phyloP scores from a whole-genome alignment of 2,113 vertebrate genomes.

The Malurus melanocephalus region DNA sequence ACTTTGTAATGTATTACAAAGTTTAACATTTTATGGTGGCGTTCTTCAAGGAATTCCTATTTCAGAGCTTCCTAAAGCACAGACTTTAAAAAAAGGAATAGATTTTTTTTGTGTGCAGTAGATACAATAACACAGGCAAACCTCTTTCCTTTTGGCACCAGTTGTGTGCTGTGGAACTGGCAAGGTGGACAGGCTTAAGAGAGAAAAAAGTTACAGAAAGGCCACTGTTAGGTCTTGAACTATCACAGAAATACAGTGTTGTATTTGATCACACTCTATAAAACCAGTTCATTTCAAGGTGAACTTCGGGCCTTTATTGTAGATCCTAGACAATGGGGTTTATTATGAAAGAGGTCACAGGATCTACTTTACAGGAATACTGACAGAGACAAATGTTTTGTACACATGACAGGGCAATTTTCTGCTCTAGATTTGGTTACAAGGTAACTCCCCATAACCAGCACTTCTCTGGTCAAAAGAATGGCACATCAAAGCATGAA shows the following conservation, averaged over 20 bases:
- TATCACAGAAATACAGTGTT: constrained; percentile 16
- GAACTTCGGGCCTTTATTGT: constrained; percentile 56
- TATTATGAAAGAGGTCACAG: constrained; percentile 59
- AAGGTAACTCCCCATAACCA: constrained; percentile 30
- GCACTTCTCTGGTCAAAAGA: constrained; percentile 15
- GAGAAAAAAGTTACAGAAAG: background rate
- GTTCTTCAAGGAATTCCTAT: background rate
- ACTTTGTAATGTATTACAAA: background rate
- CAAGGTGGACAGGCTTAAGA: background rate
- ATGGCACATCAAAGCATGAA: constrained; percentile 45
- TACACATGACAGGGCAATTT: constrained; percentile 65
- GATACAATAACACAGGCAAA: background rate
- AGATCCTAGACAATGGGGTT: constrained; percentile 49
- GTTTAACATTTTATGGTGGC: background rate
- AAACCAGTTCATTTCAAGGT: constrained; percentile 54
- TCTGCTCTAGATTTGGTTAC: constrained; percentile 18
- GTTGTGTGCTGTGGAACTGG: background rate
- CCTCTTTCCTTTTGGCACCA: background rate
- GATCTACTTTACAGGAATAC: constrained; percentile 59
- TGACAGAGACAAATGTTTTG: constrained; percentile 59
- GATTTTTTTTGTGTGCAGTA: background rate
- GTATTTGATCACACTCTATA: constrained; percentile 33
- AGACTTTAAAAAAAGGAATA: background rate
- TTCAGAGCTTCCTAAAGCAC: background rate
- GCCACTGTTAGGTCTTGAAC: background rate